Percentiles rank a stretch among this genome's conserved stretches.
These are phyloP conservation scores for Odontophorus gujanensis DNA, from an alignment of 2,113 vertebrate genomes.

Conservation along the genomic window DNA sequence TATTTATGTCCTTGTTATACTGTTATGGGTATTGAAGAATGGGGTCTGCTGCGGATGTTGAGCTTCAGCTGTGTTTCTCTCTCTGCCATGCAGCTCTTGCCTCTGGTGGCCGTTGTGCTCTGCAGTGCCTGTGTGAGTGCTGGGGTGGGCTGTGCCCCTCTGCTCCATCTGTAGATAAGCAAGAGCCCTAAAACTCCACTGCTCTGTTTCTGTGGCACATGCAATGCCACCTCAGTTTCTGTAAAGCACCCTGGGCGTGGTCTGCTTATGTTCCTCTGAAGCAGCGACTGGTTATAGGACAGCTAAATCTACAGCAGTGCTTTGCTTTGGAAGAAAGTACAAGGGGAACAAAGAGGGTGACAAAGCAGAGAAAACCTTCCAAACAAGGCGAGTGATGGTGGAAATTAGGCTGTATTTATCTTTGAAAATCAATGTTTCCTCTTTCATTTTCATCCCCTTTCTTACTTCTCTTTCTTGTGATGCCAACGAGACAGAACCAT, in stretches of 20 bases:
- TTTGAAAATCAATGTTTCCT: not conserved
- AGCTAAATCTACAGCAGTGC: not conserved
- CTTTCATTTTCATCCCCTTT: not conserved
- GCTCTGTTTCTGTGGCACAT: not conserved
- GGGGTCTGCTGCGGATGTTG: not conserved
- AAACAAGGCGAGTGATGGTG: not conserved
- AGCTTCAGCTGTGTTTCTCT: not conserved
- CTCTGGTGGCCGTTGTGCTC: not conserved
- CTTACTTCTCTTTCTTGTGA: not conserved
- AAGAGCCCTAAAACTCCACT: no score
- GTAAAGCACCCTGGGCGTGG: not conserved
- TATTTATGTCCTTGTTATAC: not conserved
- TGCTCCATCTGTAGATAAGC: not conserved
- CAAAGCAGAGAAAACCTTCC: not conserved
- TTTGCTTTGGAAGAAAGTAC: not conserved
- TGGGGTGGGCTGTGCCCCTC: not conserved
- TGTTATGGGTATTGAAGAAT: not conserved
- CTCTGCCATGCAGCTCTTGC: not conserved
- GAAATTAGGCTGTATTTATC: not conserved
- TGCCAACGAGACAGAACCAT: not conserved
- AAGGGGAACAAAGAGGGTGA: not conserved
- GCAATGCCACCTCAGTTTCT: not conserved
- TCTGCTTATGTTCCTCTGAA: not conserved
- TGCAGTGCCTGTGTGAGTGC: not conserved
- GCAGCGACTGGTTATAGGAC: not conserved